Percentiles rank a stretch among this genome's conserved stretches.
These are phyloP conservation scores for Thelaira solivaga DNA, from an alignment of 2,888 invertebrate species.

Conservation along the genomic window DNA sequence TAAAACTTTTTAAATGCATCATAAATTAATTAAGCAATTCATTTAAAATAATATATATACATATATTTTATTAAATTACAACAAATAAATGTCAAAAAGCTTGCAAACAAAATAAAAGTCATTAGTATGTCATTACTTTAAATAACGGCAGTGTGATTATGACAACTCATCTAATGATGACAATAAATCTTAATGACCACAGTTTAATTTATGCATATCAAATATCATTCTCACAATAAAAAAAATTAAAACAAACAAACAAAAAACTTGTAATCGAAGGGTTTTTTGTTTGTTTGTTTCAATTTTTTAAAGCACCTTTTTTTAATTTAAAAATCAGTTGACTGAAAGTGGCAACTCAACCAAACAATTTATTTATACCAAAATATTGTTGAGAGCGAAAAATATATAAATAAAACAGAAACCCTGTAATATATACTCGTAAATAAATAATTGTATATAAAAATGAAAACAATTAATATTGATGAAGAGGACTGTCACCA, in stretches of 20 bases:
- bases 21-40: background rate
- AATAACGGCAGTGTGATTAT: slow-evolving; percentile 47
- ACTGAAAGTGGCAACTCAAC: background rate
- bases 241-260: too few relatives aligned
- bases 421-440: too few relatives aligned
- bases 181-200: slow-evolving; percentile 49
- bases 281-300: too few relatives aligned
- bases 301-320: background rate
- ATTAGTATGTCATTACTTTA: slow-evolving; percentile 44
- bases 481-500: slow-evolving; percentile 42
- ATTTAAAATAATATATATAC: too few relatives aligned
- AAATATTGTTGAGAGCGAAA: background rate
- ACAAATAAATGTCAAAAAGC: background rate
- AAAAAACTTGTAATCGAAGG: too few relatives aligned
- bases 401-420: too few relatives aligned
- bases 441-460: slow-evolving; percentile 4
- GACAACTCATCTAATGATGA: slow-evolving; percentile 41
- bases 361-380: background rate
- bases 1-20: too few relatives aligned
- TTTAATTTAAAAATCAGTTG: background rate
- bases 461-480: slow-evolving; percentile 40
- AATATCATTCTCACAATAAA: slow-evolving; percentile 33
- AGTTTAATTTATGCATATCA: slow-evolving; percentile 48
- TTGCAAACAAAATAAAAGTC: slow-evolving; percentile 35
- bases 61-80: background rate